phyloP scores from a whole-genome alignment of 2,888 invertebrate species.

The Xanthorhoe spadicearia region DNA sequence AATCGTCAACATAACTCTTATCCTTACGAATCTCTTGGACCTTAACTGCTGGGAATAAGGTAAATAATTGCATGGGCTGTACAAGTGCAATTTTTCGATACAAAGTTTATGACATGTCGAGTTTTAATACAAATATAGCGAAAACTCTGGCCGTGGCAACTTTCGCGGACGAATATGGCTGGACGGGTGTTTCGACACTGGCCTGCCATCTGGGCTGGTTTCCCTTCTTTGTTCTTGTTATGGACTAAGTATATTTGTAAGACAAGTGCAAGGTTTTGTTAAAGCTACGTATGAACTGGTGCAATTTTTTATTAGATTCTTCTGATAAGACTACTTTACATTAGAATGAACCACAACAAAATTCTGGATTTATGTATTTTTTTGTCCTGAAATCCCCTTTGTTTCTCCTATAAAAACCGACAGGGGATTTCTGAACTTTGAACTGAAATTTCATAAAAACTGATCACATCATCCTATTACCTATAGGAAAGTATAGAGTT shows the following conservation, averaged over 20 bases:
- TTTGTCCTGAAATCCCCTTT: no score
- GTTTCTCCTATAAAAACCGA: no score
- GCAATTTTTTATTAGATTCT: not conserved
- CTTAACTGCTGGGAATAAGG: constrained; percentile 13
- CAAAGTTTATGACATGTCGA: constrained; percentile 59
- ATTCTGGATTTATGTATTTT: no score
- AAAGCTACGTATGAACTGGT: constrained; percentile 1
- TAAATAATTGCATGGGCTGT: constrained; percentile 12
- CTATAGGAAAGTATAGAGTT: not conserved
- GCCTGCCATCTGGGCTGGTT: constrained; percentile 44
- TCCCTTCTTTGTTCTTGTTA: constrained; percentile 37
- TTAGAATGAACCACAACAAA: no score
- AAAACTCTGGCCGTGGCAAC: constrained; percentile 66
- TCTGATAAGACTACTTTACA: not conserved
- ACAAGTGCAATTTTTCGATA: constrained; percentile 34
- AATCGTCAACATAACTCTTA: constrained; percentile 44
- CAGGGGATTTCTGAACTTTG: no score
- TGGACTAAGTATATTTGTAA: constrained; percentile 18
- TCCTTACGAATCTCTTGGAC: constrained; percentile 28
- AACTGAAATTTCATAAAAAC: no score
- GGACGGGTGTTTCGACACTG: constrained; percentile 64
- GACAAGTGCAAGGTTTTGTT: constrained; percentile 26
- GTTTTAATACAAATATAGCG: constrained; percentile 66
- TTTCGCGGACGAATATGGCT: constrained; percentile 76
- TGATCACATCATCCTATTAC: no score